Conservation (phyloP, 2,797 vertebrate species). For the Limnodromus scolopaceus region DNA sequence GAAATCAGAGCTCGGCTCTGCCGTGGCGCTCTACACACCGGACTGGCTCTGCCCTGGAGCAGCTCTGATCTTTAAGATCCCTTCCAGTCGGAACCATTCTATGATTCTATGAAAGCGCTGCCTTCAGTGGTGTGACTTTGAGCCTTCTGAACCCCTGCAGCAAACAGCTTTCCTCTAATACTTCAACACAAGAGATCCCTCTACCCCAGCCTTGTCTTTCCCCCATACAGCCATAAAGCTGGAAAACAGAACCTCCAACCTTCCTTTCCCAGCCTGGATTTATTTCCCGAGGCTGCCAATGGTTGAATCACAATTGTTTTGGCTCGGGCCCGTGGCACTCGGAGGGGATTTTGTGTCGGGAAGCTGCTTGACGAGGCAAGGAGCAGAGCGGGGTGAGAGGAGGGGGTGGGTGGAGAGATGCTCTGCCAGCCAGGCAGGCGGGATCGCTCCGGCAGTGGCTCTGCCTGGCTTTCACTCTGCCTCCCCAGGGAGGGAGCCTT, state of each 20-base stretch:
- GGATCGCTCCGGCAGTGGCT: neutral
- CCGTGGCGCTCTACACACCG: fast-evolving
- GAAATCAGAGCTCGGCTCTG: neutral
- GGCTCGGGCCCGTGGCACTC: neutral
- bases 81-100: no score
- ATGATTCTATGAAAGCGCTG: neutral
- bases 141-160: neutral
- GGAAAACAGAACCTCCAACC: neutral
- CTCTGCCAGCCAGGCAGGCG: constrained; percentile 35
- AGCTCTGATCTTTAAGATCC: neutral
- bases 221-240: neutral
- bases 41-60: neutral
- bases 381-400: neutral
- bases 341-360: neutral
- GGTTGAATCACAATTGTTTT: neutral
- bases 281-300: neutral
- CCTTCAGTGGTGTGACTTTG: neutral
- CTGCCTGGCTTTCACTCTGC: neutral
- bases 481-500: neutral
- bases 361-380: neutral
- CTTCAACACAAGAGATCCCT: neutral
- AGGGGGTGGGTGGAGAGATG: constrained; percentile 34
- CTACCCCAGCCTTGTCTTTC: fast-evolving
- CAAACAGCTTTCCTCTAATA: neutral
- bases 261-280: neutral